These are phyloP conservation scores for Mycetomoellerius zeteki DNA, from an alignment of 1,140 invertebrate genomes.

Conservation along the genomic window DNA sequence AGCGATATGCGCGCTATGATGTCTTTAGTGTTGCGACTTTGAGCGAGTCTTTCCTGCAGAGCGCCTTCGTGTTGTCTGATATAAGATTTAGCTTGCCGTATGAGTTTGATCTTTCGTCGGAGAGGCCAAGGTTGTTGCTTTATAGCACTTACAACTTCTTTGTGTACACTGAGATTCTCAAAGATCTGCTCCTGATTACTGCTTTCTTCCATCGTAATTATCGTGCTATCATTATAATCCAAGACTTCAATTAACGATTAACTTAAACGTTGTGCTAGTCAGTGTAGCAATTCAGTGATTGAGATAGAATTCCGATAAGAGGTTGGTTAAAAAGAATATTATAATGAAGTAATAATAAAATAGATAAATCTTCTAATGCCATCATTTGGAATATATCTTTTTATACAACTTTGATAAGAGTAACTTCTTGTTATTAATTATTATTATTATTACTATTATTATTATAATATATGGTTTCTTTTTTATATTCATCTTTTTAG, in stretches of 20 bases:
- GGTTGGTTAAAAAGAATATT: not conserved
- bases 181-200: conserved; percentile 95
- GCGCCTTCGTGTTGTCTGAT: conserved; percentile 96
- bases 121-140: conserved; percentile 96
- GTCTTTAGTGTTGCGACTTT: conserved; percentile 94
- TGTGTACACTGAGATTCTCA: conserved; percentile 96
- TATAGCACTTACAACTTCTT: conserved; percentile 96
- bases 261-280: not conserved
- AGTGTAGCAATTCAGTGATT: not conserved
- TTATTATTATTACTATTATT: too few species aligned
- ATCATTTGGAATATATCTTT: not conserved
- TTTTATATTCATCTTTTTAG: not conserved
- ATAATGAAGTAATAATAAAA: not conserved
- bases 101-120: conserved; percentile 93
- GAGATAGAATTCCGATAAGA: not conserved
- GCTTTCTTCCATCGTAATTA: conserved; percentile 92
- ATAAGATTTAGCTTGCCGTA: conserved; percentile 95
- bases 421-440: not conserved
- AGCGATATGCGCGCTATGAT: conserved; percentile 94
- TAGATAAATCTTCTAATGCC: not conserved
- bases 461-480: not conserved
- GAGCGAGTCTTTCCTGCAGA: conserved; percentile 95
- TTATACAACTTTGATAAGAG: not conserved
- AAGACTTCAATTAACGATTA: not conserved
- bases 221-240: conserved; percentile 87